Conservation (phyloP, 1,140 invertebrate genomes). For the Artemia franciscana region DNA sequence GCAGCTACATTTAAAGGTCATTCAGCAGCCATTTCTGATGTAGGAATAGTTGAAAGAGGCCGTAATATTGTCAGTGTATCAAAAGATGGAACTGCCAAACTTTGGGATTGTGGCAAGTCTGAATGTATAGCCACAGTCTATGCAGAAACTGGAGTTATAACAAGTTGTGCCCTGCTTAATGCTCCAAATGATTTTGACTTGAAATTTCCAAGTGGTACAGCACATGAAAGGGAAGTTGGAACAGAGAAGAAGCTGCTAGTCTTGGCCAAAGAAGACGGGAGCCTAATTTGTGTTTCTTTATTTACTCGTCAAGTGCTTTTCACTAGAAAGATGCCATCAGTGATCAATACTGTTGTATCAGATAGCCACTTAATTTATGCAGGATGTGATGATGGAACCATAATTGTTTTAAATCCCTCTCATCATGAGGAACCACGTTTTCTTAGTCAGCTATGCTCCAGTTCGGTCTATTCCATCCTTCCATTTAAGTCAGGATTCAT, state of each 20-base stretch:
- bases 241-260: slow-evolving; percentile 36
- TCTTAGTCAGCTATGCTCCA: background rate
- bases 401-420: background rate
- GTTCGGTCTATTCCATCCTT: background rate
- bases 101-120: slow-evolving; percentile 42
- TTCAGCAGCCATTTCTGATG: slow-evolving; percentile 34
- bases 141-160: slow-evolving; percentile 24
- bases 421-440: background rate
- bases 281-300: slow-evolving; percentile 29
- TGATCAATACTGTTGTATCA: slow-evolving; percentile 25
- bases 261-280: slow-evolving; percentile 34
- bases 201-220: slow-evolving; percentile 15
- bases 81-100: slow-evolving; percentile 38
- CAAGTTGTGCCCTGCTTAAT: slow-evolving; percentile 21
- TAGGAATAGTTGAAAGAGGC: slow-evolving; percentile 40
- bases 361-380: background rate
- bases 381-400: slow-evolving; percentile 15
- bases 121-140: slow-evolving; percentile 27
- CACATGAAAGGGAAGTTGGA: slow-evolving; percentile 29
- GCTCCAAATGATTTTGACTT: slow-evolving; percentile 16
- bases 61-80: slow-evolving; percentile 43
- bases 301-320: slow-evolving; percentile 27
- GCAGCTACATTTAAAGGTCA: slow-evolving; percentile 40
- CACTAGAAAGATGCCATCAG: slow-evolving; percentile 19
- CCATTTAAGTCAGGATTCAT: background rate